These are phyloP conservation scores for Cremastinae sp. DNA, from an alignment of 2,888 invertebrate species.

Conservation along the genomic window DNA sequence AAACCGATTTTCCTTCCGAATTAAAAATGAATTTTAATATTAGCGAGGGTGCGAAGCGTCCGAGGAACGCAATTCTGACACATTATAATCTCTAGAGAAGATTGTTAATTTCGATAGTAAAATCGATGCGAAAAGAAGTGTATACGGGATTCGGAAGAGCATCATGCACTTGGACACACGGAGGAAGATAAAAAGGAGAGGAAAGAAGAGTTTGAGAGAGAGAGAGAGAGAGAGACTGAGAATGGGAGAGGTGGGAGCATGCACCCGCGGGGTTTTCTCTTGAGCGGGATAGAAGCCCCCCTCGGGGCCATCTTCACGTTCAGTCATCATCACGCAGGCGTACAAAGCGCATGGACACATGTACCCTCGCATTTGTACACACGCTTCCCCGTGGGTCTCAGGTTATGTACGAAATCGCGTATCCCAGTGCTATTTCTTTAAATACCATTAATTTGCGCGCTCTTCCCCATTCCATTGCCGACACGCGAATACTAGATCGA, in stretches of 20 bases:
- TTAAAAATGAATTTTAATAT: no score
- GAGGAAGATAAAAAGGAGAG: background rate
- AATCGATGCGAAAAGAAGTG: no score
- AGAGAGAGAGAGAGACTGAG: background rate
- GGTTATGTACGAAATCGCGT: conserved; percentile 4
- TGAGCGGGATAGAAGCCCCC: conserved; percentile 44
- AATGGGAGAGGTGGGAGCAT: background rate
- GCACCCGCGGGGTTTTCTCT: conserved; percentile 69
- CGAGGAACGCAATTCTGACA: no score
- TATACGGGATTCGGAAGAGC: no score
- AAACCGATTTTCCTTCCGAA: no score
- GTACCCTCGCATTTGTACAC: conserved; percentile 10
- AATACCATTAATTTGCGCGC: conserved; percentile 9
- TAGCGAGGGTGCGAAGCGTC: no score
- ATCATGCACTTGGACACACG: no score
- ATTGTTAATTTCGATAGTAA: no score
- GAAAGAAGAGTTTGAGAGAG: conserved; percentile 9
- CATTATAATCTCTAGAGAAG: no score
- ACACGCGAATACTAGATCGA: background rate
- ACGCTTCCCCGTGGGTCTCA: conserved; percentile 12
- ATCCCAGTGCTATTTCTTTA: conserved; percentile 17
- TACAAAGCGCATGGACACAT: conserved; percentile 61
- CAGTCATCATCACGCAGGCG: conserved; percentile 77
- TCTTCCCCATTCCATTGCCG: background rate
- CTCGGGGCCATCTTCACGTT: conserved; percentile 61